Conservation (phyloP, 2,113 vertebrate genomes). For the Plectropomus leopardus region DNA sequence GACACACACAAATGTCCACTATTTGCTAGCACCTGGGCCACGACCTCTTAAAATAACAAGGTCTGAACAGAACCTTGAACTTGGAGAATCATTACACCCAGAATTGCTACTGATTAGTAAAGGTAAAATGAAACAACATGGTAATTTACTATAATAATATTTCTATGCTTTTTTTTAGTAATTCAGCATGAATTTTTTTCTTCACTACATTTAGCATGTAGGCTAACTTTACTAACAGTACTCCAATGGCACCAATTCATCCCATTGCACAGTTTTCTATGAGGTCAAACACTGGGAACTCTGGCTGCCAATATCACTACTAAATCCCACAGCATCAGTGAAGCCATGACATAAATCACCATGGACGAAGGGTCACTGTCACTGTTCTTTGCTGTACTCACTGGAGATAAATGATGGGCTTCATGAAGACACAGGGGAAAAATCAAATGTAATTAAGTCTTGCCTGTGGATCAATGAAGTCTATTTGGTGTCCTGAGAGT, state of each 20-base stretch:
- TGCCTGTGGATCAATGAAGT: slow-evolving; percentile 47
- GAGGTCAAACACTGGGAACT: not conserved
- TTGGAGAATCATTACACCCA: too few species aligned
- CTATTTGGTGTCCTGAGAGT: slow-evolving; percentile 25
- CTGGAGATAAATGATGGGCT: slow-evolving; percentile 33
- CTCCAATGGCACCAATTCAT: not conserved
- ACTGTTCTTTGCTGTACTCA: not conserved
- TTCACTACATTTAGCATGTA: not conserved
- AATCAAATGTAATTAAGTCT: slow-evolving; percentile 57
- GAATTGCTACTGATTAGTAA: too few species aligned
- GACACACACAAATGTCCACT: too few species aligned
- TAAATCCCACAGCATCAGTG: slow-evolving; percentile 15
- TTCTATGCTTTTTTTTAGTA: not conserved
- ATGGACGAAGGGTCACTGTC: not conserved
- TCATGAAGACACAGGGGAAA: slow-evolving; percentile 18
- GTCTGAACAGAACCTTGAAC: too few species aligned
- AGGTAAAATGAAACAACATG: not conserved
- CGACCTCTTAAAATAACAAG: too few species aligned
- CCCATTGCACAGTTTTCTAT: not conserved
- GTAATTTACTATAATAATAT: not conserved
- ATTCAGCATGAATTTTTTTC: not conserved
- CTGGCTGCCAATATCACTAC: not conserved
- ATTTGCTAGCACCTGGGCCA: too few species aligned
- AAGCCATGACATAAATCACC: slow-evolving; percentile 37
- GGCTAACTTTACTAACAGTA: not conserved